These are phyloP conservation scores for Larimichthys crocea DNA, from an alignment of 2,113 vertebrate genomes.

Conservation along the genomic window DNA sequence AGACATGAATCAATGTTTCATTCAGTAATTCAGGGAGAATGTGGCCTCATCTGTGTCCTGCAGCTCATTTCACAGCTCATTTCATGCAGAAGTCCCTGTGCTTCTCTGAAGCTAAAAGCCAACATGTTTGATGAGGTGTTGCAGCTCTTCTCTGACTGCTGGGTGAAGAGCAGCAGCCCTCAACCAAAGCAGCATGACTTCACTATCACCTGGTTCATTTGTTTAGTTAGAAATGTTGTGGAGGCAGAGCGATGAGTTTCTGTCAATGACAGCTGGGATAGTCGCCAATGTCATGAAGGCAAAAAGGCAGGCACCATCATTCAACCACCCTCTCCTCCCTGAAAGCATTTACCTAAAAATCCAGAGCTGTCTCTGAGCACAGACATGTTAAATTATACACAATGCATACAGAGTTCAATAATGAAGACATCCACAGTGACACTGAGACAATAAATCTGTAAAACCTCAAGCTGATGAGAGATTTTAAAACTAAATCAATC, in stretches of 20 bases:
- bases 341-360: neutral
- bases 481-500: neutral
- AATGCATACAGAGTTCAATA: neutral
- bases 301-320: neutral
- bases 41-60: neutral
- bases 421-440: neutral
- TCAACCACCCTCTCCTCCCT: neutral
- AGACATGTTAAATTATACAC: neutral
- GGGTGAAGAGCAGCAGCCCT: neutral
- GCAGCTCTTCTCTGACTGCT: neutral
- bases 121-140: neutral
- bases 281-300: neutral
- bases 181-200: neutral
- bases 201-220: neutral
- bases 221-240: neutral
- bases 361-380: neutral
- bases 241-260: neutral
- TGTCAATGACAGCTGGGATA: neutral
- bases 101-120: neutral
- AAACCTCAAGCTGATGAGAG: neutral
- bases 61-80: conserved; percentile 7
- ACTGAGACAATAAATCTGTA: neutral
- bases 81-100: neutral
- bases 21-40: neutral
- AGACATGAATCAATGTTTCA: neutral